phyloP scores from a whole-genome alignment of 1,140 invertebrate genomes.

The Drosophila dunni region DNA sequence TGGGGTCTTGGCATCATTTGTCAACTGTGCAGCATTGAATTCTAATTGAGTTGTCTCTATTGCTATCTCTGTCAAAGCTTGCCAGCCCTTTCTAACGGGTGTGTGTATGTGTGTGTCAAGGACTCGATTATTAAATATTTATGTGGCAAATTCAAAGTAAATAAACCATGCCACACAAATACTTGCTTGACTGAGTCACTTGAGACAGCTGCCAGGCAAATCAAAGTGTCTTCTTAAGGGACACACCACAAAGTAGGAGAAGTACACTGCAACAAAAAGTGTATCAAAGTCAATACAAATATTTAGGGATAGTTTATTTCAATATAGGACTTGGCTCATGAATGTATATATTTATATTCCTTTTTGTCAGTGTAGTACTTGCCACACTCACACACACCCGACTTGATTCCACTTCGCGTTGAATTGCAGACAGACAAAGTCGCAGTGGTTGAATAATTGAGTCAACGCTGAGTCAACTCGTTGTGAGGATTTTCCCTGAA shows the following conservation, averaged over 20 bases:
- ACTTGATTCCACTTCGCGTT: not conserved
- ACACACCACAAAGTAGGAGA: not conserved
- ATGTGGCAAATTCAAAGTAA: constrained; percentile 54
- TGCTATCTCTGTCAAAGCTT: not conserved
- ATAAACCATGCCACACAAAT: constrained; percentile 55
- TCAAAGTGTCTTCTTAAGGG: constrained; percentile 25
- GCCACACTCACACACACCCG: not conserved
- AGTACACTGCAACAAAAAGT: too few relatives aligned
- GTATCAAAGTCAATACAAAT: too few relatives aligned
- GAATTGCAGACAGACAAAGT: constrained; percentile 34
- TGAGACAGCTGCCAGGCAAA: constrained; percentile 42
- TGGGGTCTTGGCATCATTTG: constrained; percentile 31
- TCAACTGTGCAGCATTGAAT: constrained; percentile 24
- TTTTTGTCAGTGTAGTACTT: constrained; percentile 7
- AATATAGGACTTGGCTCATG: too few relatives aligned
- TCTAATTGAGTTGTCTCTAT: constrained; percentile 24
- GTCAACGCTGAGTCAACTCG: constrained; percentile 64
- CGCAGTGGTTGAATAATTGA: constrained; percentile 60
- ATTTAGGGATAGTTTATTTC: too few relatives aligned
- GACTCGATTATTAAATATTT: constrained; percentile 73
- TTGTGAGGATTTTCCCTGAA: constrained; percentile 66
- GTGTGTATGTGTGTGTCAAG: constrained; percentile 45
- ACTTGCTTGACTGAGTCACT: not conserved
- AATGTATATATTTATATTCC: too few relatives aligned
- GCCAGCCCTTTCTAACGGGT: not conserved